Percentiles rank a stretch among this genome's conserved stretches.
These are phyloP conservation scores for Fragum fragum DNA, from an alignment of 2,888 invertebrate species.

Conservation along the genomic window DNA sequence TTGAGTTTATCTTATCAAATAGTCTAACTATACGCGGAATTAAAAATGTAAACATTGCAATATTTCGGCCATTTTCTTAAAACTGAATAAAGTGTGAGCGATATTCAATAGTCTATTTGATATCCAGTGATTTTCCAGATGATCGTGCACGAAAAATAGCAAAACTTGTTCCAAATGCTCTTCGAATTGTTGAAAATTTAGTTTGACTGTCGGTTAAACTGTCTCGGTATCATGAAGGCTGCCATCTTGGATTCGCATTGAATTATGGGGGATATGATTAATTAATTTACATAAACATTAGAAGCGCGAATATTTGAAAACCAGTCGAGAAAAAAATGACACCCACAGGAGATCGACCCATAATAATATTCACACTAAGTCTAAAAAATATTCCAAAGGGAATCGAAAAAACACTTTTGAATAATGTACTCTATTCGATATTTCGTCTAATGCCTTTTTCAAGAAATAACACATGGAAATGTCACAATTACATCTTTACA, in stretches of 20 bases:
- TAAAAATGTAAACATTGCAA: slow-evolving; percentile 6
- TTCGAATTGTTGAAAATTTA: background rate
- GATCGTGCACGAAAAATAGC: too few species aligned
- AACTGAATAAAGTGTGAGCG: background rate
- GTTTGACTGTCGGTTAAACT: slow-evolving; percentile 39
- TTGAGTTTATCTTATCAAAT: background rate
- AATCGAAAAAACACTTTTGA: too few species aligned
- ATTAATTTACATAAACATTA: slow-evolving; percentile 41
- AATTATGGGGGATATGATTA: slow-evolving; percentile 50
- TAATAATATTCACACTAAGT: too few species aligned
- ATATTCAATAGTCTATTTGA: background rate
- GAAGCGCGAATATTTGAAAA: background rate
- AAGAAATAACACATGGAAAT: too few species aligned
- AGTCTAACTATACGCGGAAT: background rate
- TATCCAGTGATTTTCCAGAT: too few species aligned
- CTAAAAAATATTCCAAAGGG: too few species aligned
- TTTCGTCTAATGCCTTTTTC: too few species aligned
- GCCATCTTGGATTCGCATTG: slow-evolving; percentile 68
- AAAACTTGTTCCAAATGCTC: too few species aligned
- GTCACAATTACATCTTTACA: too few species aligned
- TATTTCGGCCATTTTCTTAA: background rate
- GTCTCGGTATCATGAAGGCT: slow-evolving; percentile 40
- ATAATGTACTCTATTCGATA: too few species aligned
- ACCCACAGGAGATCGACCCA: too few species aligned
- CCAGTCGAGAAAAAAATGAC: too few species aligned